A percentile compares a stretch with the other conserved stretches of the same genome.
phyloP scores from a whole-genome alignment of 2,113 vertebrate genomes.

The Muscicapa adusta region DNA sequence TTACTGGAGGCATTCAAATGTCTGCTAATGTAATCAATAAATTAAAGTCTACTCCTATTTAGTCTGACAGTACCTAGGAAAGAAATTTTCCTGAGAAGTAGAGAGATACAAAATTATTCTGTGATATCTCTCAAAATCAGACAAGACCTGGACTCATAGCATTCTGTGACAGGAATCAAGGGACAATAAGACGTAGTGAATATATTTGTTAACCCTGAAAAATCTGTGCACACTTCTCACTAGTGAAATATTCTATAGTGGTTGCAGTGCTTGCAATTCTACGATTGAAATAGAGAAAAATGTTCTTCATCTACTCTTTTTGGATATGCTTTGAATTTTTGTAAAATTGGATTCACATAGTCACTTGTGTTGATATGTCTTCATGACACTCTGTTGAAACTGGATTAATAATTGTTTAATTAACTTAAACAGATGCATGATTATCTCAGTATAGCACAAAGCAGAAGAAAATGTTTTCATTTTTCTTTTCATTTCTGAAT shows the following conservation, averaged over 20 bases:
- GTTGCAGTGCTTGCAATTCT: not conserved
- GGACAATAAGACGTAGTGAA: not conserved
- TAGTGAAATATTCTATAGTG: not conserved
- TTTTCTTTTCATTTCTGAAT: not conserved
- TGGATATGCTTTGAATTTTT: not conserved
- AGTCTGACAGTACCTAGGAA: not conserved
- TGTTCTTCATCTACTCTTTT: not conserved
- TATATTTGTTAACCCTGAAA: not conserved
- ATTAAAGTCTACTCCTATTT: not conserved
- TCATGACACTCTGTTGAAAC: not conserved
- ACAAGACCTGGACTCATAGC: not conserved
- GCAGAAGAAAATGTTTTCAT: not conserved
- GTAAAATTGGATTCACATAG: not conserved
- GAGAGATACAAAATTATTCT: not conserved
- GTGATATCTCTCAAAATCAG: not conserved
- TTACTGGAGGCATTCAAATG: not conserved
- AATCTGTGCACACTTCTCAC: not conserved
- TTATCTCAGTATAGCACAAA: not conserved
- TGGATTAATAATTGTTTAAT: not conserved
- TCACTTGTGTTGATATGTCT: not conserved
- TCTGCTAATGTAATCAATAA: not conserved
- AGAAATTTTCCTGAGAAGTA: not conserved
- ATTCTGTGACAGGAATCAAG: not conserved
- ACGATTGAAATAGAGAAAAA: not conserved
- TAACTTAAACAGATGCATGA: not conserved